Conservation (phyloP, 2,888 invertebrate species). For the Lucinisca nassula region DNA sequence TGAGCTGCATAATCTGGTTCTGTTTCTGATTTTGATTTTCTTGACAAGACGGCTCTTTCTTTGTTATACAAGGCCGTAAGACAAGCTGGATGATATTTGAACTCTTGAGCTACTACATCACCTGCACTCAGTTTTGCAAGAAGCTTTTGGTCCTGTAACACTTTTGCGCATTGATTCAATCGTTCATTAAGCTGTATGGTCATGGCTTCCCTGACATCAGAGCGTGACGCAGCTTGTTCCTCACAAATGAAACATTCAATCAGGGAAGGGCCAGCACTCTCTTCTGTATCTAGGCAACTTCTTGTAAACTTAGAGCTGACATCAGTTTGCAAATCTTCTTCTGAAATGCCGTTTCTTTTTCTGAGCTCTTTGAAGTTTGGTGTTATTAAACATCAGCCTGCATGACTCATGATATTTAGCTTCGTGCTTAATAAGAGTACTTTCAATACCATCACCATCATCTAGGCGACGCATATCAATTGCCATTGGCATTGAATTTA, state of each 20-base stretch:
- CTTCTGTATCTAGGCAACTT: not conserved
- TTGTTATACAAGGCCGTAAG: constrained; percentile 9
- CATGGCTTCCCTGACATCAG: not conserved
- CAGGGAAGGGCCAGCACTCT: not conserved
- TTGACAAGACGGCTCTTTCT: not conserved
- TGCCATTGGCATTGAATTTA: not conserved
- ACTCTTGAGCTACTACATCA: constrained; percentile 6
- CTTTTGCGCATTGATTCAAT: constrained; percentile 3
- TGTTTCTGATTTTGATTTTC: not conserved
- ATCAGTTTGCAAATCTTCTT: not conserved
- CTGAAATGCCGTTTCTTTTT: not conserved
- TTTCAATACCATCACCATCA: constrained; percentile 21
- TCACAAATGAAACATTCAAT: constrained; percentile 3
- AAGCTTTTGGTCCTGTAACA: not conserved
- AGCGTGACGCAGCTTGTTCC: not conserved
- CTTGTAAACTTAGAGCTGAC: not conserved
- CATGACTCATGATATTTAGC: not conserved
- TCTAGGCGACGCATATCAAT: constrained; percentile 14
- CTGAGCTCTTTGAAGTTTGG: not conserved
- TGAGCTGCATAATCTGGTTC: not conserved
- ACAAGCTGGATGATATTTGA: constrained; percentile 10
- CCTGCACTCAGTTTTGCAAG: constrained; percentile 29
- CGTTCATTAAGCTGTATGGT: not conserved
- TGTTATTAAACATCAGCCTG: not conserved
- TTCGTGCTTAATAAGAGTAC: not conserved